These are phyloP conservation scores for Halictus rubicundus DNA, from an alignment of 1,140 invertebrate species.

Conservation along the genomic window DNA sequence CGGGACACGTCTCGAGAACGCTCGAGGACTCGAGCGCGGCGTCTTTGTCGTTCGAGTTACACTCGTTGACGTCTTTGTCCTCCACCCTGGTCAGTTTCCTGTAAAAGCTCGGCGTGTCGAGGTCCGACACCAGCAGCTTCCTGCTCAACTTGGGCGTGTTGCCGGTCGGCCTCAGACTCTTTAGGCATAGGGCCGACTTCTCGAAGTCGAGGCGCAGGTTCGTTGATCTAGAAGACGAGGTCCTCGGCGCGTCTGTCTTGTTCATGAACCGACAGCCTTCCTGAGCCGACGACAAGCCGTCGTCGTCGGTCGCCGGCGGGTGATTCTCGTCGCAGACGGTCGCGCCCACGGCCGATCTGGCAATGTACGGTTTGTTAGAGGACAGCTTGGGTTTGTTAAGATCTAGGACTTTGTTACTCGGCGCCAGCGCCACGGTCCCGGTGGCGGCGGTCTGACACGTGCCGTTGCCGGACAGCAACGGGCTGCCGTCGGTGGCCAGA, in stretches of 20 bases:
- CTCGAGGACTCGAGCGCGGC: slow-evolving; percentile 20
- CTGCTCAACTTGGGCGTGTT: slow-evolving; percentile 74
- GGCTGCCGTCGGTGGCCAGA: background rate
- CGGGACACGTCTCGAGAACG: background rate
- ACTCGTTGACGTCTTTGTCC: background rate
- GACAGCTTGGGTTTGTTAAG: slow-evolving; percentile 5
- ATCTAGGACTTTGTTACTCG: slow-evolving; percentile 45
- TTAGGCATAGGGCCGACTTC: slow-evolving; percentile 58
- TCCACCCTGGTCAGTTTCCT: slow-evolving; percentile 22
- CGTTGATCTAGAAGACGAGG: background rate
- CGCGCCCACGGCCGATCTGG: background rate
- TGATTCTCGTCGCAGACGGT: slow-evolving; percentile 41
- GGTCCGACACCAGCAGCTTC: slow-evolving; percentile 70
- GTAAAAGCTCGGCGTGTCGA: slow-evolving; percentile 66
- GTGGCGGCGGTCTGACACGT: background rate
- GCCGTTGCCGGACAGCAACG: slow-evolving; percentile 25
- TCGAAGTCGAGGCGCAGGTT: slow-evolving; percentile 46
- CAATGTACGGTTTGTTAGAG: background rate
- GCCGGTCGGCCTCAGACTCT: slow-evolving; percentile 62
- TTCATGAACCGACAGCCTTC: background rate
- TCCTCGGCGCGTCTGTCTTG: background rate
- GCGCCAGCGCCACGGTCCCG: slow-evolving; percentile 4
- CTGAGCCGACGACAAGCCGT: background rate
- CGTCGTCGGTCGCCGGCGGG: slow-evolving; percentile 11
- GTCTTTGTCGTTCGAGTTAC: background rate